Percentiles rank a stretch among this genome's conserved stretches.
phyloP scores from a whole-genome alignment of 2,888 invertebrate species.

The Stomorhina lunata region DNA sequence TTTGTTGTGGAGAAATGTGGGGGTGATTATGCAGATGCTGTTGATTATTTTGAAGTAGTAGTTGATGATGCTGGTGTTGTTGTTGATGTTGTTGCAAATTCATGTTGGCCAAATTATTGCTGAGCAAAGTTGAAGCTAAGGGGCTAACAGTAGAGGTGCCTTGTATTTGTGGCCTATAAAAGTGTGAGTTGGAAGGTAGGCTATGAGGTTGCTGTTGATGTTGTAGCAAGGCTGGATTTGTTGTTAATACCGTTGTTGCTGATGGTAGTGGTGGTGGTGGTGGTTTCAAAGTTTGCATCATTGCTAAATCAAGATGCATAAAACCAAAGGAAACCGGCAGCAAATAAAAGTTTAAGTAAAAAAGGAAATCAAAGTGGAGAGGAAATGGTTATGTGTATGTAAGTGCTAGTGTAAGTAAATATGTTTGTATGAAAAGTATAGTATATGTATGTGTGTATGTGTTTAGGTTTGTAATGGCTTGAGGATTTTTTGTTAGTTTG shows the following conservation, averaged over 20 bases:
- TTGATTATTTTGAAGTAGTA: no score
- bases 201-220: slow-evolving; percentile 65
- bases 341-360: slow-evolving; percentile 38
- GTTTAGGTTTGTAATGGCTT: slow-evolving; percentile 17
- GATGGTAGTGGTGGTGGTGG: no score
- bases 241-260: slow-evolving; percentile 65
- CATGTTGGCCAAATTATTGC: slow-evolving; percentile 72
- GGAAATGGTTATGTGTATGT: no score
- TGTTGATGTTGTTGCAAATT: slow-evolving; percentile 70
- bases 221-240: slow-evolving; percentile 64
- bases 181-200: slow-evolving; percentile 63
- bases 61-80: slow-evolving; percentile 56
- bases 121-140: slow-evolving; percentile 67
- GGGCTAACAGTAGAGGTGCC: slow-evolving; percentile 50
- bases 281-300: slow-evolving; percentile 79
- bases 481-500: not conserved
- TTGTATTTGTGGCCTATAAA: slow-evolving; percentile 64
- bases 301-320: slow-evolving; percentile 74
- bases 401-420: not conserved
- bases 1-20: not conserved
- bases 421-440: not conserved
- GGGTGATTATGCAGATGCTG: not conserved
- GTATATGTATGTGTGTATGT: not conserved
- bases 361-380: slow-evolving; percentile 11
- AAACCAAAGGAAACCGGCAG: slow-evolving; percentile 28